Evolutionary conservation across 2,113 vertebrate species (phyloP).

Genomic region (Myodes glareolus): DNA sequence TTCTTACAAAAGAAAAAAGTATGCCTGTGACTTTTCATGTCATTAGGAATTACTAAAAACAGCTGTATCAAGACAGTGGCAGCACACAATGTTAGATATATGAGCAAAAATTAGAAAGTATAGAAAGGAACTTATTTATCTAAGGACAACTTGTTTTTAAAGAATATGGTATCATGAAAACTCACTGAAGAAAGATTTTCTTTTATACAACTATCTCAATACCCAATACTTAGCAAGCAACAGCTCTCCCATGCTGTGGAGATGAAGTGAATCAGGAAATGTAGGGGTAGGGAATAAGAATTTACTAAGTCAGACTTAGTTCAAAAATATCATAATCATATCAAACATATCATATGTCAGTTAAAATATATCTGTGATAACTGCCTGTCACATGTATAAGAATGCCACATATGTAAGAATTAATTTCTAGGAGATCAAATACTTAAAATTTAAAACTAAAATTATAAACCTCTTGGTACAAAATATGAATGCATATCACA

Average conservation of each 20-base stretch:
- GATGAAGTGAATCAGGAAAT: background rate
- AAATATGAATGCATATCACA: background rate
- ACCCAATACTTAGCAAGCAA: no score
- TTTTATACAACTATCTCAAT: background rate
- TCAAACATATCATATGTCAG: background rate
- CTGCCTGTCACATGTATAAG: background rate
- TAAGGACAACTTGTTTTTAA: background rate
- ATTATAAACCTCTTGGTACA: background rate
- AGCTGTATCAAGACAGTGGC: no score
- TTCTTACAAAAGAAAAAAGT: background rate
- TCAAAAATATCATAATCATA: background rate
- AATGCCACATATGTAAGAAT: background rate
- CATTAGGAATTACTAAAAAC: background rate
- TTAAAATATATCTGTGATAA: background rate
- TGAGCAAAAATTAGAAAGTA: background rate
- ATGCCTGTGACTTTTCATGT: background rate
- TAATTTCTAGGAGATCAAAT: background rate
- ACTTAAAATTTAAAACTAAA: background rate
- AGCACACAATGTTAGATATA: background rate
- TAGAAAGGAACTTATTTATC: background rate
- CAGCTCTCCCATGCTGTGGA: background rate
- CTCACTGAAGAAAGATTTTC: background rate
- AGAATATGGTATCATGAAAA: background rate
- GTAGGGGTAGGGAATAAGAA: background rate
- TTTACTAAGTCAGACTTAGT: background rate